These are phyloP conservation scores for Cartodere bifasciata DNA, from an alignment of 2,888 invertebrate species.

Conservation along the genomic window DNA sequence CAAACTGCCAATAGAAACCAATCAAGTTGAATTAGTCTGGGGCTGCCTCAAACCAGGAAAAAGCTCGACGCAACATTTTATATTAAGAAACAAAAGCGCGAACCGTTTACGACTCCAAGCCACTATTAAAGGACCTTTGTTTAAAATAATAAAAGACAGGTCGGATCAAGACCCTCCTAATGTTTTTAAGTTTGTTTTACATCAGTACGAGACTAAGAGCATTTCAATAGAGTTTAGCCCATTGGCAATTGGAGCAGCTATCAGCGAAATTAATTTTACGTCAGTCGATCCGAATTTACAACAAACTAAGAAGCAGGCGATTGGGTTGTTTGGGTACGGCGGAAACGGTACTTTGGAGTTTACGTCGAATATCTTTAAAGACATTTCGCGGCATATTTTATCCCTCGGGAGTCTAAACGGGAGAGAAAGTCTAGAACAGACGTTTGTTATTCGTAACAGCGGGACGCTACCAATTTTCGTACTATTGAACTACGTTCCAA, in stretches of 20 bases:
- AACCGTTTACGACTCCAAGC: conserved; percentile 43
- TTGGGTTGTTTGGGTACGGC: conserved; percentile 46
- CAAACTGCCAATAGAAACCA: conserved; percentile 42
- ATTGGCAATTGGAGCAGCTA: conserved; percentile 38
- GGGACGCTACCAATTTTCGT: conserved; percentile 45
- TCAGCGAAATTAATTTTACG: conserved; percentile 42
- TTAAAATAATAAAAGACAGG: conserved; percentile 32
- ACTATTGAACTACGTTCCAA: conserved; percentile 22
- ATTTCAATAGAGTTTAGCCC: conserved; percentile 44
- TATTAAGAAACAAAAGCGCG: conserved; percentile 42
- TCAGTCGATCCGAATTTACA: conserved; percentile 30
- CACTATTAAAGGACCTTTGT: conserved; percentile 37
- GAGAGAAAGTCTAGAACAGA: conserved; percentile 33
- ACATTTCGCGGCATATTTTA: too few relatives aligned
- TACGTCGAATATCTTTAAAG: conserved; percentile 37
- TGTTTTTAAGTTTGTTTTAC: conserved; percentile 34
- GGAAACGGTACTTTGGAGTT: conserved; percentile 41
- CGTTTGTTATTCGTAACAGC: conserved; percentile 40
- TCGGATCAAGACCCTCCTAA: conserved; percentile 29
- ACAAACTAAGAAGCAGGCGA: conserved; percentile 26
- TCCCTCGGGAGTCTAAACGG: conserved; percentile 43
- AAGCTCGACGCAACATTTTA: conserved; percentile 40
- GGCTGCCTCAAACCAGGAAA: conserved; percentile 44
- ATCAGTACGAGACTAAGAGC: conserved; percentile 43
- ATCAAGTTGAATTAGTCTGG: conserved; percentile 45